Evolutionary conservation across 2,113 vertebrate species (phyloP).

Genomic region (Galemys pyrenaicus): DNA sequence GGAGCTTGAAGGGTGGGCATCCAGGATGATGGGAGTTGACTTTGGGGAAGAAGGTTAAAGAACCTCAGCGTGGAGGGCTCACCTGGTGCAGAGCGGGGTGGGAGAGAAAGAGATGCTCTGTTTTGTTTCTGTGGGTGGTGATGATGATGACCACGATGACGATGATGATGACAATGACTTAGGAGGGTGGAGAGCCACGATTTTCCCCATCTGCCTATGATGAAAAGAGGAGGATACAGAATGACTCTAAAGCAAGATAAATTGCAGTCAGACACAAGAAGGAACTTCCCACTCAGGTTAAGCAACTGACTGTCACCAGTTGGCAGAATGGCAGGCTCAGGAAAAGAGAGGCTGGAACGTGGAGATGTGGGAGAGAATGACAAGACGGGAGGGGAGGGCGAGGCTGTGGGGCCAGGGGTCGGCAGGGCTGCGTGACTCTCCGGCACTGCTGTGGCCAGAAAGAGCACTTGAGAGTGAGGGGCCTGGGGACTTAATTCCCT

Average conservation of each 20-base stretch:
- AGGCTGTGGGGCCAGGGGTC: neutral
- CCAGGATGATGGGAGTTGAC: neutral
- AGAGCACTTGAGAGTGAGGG: neutral
- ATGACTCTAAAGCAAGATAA: neutral
- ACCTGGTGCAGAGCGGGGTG: neutral
- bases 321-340: neutral
- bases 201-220: neutral
- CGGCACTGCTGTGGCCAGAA: neutral
- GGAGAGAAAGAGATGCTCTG: neutral
- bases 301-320: neutral
- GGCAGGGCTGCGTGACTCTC: accelerated
- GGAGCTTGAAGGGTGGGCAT: neutral
- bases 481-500: accelerated
- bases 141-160: neutral
- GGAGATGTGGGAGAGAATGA: too few species aligned
- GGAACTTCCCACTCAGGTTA: neutral
- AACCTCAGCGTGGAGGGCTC: neutral
- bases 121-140: neutral
- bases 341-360: neutral
- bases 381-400: too few species aligned
- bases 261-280: neutral
- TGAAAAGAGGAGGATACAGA: neutral
- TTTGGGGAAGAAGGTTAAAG: neutral
- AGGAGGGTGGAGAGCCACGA: neutral
- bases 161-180: too few species aligned